Evolutionary conservation across 1,140 invertebrate genomes (phyloP), one percentile per base, ranked within the genome.

Genomic region (Plectrocnemia conspersa): DNA sequence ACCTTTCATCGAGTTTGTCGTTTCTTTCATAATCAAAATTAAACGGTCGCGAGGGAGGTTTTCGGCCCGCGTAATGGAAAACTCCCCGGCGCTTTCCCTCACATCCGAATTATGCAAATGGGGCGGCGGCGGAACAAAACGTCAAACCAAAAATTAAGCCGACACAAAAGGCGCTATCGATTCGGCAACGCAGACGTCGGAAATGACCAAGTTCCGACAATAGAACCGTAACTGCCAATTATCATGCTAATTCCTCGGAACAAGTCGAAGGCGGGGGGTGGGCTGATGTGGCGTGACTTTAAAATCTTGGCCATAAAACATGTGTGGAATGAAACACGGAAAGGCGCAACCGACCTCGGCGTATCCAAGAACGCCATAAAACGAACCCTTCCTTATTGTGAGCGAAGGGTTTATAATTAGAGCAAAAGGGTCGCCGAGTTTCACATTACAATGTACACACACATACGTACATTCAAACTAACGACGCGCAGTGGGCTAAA

Each of bases 241-340:
- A 58, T 48, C 56, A 54, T 52, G 52, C 52, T 52, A 58, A 48
- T 52, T 48, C 46, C 32, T 25, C 15, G 21, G 16, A 33, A 46
- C 25, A 54, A 32, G 50, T n/a, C 32, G 32, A 11, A 11, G 3
- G 3, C 11, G 32, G 11, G 32, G n/a, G 16, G n/a, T 35, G 11
- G 18, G 29, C 47, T 18, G 15, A 54, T 22, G 25, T 58, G 50
- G 56, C 56, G 56, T 58, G 56, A 58, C 56, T 58, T 50, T 54
- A 45, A 49, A 50, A 52, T 47, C 56, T 40, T 16, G 33, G 42
- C 36, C 42, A 44, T 58, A 53, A 58, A 58, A 46, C 56, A 50
- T 38, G 56, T 58, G 52, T 29, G 56, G 49, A 47, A 36, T 13
- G 46, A 29, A 11, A 38, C 35, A 38, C 6, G 35, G 35, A 16